phyloP scores from a whole-genome alignment of 2,113 vertebrate genomes.

The Clupea harengus region DNA sequence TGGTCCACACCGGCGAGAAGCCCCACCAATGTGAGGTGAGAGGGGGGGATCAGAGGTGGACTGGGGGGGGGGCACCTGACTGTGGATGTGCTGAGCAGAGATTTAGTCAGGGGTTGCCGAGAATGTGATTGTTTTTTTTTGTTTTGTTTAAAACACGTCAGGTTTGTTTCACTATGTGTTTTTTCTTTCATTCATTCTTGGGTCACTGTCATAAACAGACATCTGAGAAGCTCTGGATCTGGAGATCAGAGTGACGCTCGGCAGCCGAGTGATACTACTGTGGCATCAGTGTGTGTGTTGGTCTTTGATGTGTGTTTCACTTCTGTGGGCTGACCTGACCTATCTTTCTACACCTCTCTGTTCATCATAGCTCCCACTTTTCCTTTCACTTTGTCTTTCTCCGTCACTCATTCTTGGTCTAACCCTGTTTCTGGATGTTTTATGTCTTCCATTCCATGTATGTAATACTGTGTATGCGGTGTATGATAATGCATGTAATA shows the following conservation, averaged over 20 bases:
- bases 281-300: not conserved
- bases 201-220: too few relatives aligned
- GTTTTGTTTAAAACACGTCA: too few relatives aligned
- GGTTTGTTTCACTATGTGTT: too few relatives aligned
- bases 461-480: not conserved
- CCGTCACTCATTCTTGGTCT: not conserved
- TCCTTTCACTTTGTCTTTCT: not conserved
- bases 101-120: too few relatives aligned
- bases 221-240: too few relatives aligned
- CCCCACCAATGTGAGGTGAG: slow-evolving; percentile 92
- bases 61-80: too few relatives aligned
- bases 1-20: slow-evolving; percentile 96
- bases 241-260: not conserved
- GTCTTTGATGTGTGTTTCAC: slow-evolving; percentile 5
- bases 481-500: too few relatives aligned
- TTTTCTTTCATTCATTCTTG: too few relatives aligned
- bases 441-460: not conserved
- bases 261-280: not conserved
- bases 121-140: too few relatives aligned
- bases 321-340: not conserved
- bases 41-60: not conserved
- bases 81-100: too few relatives aligned
- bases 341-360: not conserved
- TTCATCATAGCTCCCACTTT: not conserved
- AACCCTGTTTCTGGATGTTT: not conserved